Conservation (phyloP, 37 sponge, comb jelly and placozoan species). For the Corticium candelabrum region DNA sequence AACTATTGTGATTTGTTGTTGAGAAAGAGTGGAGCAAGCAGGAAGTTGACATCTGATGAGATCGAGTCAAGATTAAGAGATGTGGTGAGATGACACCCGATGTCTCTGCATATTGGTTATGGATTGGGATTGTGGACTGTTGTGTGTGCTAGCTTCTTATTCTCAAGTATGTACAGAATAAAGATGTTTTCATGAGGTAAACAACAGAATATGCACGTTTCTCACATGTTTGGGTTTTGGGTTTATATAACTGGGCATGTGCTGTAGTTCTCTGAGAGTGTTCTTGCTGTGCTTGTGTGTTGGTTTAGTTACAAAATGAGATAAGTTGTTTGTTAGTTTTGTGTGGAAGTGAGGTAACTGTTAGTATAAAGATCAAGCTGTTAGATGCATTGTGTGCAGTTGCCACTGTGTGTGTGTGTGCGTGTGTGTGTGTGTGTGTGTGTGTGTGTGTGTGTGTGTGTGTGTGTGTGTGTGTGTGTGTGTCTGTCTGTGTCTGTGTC, state of each 20-base stretch:
- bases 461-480: slow-evolving; percentile 5
- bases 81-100: slow-evolving; percentile 42
- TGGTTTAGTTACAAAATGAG: no score
- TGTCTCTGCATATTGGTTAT: neutral
- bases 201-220: neutral
- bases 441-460: slow-evolving; percentile 5
- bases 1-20: slow-evolving; percentile 85
- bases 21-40: slow-evolving; percentile 72
- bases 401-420: slow-evolving; percentile 5
- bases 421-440: neutral
- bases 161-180: slow-evolving; percentile 90
- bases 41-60: slow-evolving; percentile 83
- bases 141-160: slow-evolving; percentile 50
- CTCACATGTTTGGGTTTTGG: neutral
- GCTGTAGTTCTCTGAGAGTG: no score
- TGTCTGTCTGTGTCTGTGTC: no score
- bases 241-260: no score
- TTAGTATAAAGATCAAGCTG: no score
- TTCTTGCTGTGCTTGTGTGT: no score
- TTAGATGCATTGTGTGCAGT: no score
- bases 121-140: neutral
- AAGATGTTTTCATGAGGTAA: slow-evolving; percentile 84
- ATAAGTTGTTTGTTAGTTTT: no score
- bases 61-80: slow-evolving; percentile 61
- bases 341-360: no score